phyloP scores from a whole-genome alignment of 2,113 vertebrate species.

The Falcunculus frontatus region DNA sequence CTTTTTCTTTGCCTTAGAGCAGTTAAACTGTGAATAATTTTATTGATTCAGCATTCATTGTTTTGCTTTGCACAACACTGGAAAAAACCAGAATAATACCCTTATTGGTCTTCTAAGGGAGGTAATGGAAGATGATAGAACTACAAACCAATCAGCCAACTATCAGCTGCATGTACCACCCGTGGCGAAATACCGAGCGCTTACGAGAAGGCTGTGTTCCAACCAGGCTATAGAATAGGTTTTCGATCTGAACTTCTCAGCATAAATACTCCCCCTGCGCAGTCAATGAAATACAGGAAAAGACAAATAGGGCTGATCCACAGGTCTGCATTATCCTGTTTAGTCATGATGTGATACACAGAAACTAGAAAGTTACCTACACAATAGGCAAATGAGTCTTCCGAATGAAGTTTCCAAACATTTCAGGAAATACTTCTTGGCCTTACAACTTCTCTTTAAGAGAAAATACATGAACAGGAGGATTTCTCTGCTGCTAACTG shows the following conservation, averaged over 20 bases:
- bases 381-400: rapidly evolving
- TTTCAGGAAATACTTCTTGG: neutral
- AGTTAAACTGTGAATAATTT: neutral
- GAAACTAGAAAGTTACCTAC: neutral
- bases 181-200: neutral
- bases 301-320: neutral
- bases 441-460: neutral
- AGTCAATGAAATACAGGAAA: neutral
- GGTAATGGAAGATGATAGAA: neutral
- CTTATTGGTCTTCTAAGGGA: slow-evolving; percentile 9
- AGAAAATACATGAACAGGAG: neutral
- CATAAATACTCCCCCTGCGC: neutral
- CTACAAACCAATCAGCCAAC: neutral
- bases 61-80: neutral
- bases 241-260: neutral
- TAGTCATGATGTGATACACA: neutral
- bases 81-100: neutral
- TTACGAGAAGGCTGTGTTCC: neutral
- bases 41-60: neutral
- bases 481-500: neutral
- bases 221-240: neutral
- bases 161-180: neutral
- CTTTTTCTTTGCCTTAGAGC: slow-evolving; percentile 11
- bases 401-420: neutral
- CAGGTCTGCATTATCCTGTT: neutral